These are phyloP conservation scores for Tortricodes alternella DNA, from an alignment of 2,888 invertebrate species.

Conservation along the genomic window DNA sequence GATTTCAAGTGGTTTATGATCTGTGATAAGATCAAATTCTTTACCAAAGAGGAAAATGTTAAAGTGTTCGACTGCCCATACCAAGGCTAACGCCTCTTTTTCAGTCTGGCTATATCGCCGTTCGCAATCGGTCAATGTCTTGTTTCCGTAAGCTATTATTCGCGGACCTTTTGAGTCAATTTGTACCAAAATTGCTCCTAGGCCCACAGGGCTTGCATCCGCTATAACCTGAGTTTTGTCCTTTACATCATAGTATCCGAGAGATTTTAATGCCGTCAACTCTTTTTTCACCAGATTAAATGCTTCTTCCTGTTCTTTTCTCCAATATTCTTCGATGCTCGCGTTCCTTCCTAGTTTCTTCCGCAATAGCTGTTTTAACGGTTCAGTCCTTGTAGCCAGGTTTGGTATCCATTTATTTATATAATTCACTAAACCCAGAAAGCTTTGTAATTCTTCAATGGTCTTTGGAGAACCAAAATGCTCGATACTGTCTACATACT, in stretches of 20 bases:
- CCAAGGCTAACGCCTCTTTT: too few relatives aligned
- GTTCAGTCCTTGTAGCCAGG: not conserved
- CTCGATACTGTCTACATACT: slow-evolving; percentile 8
- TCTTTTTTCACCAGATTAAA: not conserved
- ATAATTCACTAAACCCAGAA: slow-evolving; percentile 18
- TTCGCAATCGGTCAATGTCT: not conserved
- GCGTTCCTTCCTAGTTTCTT: not conserved
- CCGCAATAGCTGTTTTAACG: not conserved
- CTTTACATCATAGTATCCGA: not conserved
- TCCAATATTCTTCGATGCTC: not conserved
- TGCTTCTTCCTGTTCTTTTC: not conserved
- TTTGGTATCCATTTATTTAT: slow-evolving; percentile 5
- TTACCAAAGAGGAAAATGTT: slow-evolving; percentile 55
- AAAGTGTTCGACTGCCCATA: too few relatives aligned
- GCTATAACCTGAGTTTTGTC: not conserved
- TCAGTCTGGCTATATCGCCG: not conserved
- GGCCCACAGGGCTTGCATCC: not conserved
- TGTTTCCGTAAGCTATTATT: not conserved
- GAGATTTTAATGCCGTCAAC: not conserved
- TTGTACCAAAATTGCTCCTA: not conserved
- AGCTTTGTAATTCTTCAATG: slow-evolving; percentile 19
- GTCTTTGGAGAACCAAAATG: slow-evolving; percentile 12
- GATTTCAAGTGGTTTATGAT: slow-evolving; percentile 44
- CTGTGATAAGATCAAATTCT: slow-evolving; percentile 46
- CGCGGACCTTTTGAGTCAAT: not conserved